Percentiles rank a stretch among this genome's conserved stretches.
Evolutionary conservation across 2,113 vertebrate species (phyloP).

Genomic region (Chamaetylas fuelleborni): DNA sequence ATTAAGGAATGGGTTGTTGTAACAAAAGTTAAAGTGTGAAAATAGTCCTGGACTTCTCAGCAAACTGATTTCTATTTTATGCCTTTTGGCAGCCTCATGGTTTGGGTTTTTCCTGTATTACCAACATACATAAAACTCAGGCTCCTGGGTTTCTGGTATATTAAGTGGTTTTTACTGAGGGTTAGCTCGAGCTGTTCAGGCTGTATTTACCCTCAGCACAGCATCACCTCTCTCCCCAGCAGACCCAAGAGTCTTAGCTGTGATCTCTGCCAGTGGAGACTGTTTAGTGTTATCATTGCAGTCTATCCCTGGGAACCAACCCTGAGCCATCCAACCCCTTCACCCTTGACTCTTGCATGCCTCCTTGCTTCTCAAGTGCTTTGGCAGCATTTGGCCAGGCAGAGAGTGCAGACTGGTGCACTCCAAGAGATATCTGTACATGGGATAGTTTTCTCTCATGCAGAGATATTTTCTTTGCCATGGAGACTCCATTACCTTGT

Average conservation of each 20-base stretch:
- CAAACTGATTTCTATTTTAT: constrained; percentile 5
- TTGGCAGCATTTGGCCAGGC: not conserved
- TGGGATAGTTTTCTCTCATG: not conserved
- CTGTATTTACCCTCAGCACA: not conserved
- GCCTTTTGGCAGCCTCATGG: not conserved
- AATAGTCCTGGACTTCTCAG: not conserved
- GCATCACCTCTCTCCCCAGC: not conserved
- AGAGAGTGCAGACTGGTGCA: not conserved
- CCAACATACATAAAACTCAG: not conserved
- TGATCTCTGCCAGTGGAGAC: not conserved
- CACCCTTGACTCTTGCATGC: not conserved
- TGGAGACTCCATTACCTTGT: not conserved
- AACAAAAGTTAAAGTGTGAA: not conserved
- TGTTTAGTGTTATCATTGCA: not conserved
- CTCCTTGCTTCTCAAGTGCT: not conserved
- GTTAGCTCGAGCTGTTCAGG: not conserved
- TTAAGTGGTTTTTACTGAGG: not conserved
- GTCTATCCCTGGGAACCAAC: not conserved
- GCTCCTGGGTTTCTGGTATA: not conserved
- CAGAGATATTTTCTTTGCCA: not conserved
- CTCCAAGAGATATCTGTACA: not conserved
- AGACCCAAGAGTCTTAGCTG: not conserved
- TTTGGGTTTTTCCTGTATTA: not conserved
- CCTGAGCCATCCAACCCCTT: not conserved
- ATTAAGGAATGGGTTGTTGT: not conserved